phyloP scores from a whole-genome alignment of 2,888 invertebrate genomes.

The Morinoia aosen region DNA sequence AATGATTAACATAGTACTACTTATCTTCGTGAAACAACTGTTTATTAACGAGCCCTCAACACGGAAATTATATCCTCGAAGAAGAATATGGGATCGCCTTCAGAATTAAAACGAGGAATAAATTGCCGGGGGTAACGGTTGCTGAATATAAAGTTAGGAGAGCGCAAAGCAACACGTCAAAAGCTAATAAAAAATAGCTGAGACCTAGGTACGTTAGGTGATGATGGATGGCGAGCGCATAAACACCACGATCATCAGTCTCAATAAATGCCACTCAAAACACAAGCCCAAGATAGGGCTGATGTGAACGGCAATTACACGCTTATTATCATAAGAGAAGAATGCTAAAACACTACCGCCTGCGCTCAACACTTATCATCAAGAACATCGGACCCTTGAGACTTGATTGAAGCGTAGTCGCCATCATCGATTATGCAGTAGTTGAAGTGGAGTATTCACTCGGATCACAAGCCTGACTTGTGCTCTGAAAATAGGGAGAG shows the following conservation, averaged over 20 bases:
- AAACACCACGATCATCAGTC: background rate
- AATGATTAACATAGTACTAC: background rate
- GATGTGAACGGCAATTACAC: background rate
- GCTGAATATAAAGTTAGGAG: background rate
- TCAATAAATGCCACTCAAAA: slow-evolving; percentile 1
- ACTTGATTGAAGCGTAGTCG: background rate
- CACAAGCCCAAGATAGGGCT: background rate
- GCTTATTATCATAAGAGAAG: background rate
- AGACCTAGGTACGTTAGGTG: background rate
- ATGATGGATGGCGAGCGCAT: background rate
- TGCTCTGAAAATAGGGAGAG: background rate
- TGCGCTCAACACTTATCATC: background rate
- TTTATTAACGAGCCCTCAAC: too few species aligned
- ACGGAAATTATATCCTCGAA: background rate
- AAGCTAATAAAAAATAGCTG: background rate
- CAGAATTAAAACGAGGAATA: background rate
- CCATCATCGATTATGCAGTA: background rate
- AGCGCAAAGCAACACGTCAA: background rate
- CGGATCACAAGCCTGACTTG: background rate
- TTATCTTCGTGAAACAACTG: background rate
- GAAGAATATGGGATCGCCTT: background rate
- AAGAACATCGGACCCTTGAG: background rate
- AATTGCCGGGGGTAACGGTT: background rate
- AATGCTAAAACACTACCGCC: background rate
- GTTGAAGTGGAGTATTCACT: background rate